Percentiles rank a stretch among this genome's conserved stretches.
phyloP scores from a whole-genome alignment of 2,797 vertebrate species.

The Furcifer pardalis region DNA sequence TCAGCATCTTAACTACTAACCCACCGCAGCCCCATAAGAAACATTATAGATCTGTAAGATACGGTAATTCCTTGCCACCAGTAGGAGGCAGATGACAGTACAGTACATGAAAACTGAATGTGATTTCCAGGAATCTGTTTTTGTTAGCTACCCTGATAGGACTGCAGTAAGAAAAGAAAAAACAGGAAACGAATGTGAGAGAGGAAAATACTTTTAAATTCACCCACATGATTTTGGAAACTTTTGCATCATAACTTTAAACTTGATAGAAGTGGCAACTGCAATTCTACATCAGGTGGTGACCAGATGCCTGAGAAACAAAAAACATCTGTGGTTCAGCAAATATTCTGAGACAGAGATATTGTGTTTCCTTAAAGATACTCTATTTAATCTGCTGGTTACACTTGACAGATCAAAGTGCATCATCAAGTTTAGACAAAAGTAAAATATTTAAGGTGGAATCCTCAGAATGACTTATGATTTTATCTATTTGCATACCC shows the following conservation, averaged over 20 bases:
- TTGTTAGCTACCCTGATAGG: slow-evolving; percentile 22
- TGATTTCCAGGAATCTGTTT: slow-evolving; percentile 18
- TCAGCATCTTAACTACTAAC: too few species aligned
- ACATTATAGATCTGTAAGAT: not conserved
- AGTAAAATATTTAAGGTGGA: not conserved
- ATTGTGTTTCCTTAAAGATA: slow-evolving; percentile 19
- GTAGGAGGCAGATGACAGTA: slow-evolving; percentile 20
- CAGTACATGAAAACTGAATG: not conserved
- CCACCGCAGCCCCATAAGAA: too few species aligned
- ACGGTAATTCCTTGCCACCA: not conserved
- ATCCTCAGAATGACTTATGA: not conserved
- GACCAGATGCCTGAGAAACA: slow-evolving; percentile 29
- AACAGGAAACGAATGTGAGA: slow-evolving; percentile 19
- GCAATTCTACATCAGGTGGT: slow-evolving; percentile 17
- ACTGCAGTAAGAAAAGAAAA: slow-evolving; percentile 1
- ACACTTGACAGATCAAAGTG: not conserved
- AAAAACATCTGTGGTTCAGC: slow-evolving; percentile 24
- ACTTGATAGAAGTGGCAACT: slow-evolving; percentile 29
- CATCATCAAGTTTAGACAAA: slow-evolving; percentile 3
- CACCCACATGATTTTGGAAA: slow-evolving; percentile 33
- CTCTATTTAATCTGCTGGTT: slow-evolving; percentile 12
- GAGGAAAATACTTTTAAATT: slow-evolving; percentile 24
- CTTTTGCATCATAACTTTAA: slow-evolving; percentile 37
- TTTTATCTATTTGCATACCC: not conserved
- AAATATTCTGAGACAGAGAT: slow-evolving; percentile 24